Conservation (phyloP, 2,113 vertebrate species). For the Nannobrachium achirus region DNA sequence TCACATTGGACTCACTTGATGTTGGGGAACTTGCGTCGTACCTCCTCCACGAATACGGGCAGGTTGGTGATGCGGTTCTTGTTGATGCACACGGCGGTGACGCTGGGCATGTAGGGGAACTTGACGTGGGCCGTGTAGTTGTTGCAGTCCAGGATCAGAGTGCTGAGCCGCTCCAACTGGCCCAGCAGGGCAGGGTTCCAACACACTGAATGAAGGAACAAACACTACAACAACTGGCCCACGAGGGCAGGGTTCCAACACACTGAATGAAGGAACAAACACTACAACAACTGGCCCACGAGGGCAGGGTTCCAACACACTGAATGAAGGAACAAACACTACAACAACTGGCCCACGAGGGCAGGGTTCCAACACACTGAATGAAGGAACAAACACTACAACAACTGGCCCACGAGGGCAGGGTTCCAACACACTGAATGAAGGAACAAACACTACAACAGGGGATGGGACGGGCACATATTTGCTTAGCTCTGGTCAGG, state of each 20-base stretch:
- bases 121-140: slow-evolving; percentile 79
- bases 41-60: slow-evolving; percentile 78
- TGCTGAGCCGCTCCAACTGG: slow-evolving; percentile 75
- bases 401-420: too few species aligned
- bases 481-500: too few species aligned
- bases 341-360: too few species aligned
- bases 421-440: too few species aligned
- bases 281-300: slow-evolving; percentile 50
- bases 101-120: slow-evolving; percentile 79
- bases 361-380: neutral
- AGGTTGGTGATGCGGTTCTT: slow-evolving; percentile 82
- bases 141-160: slow-evolving; percentile 81
- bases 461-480: too few species aligned
- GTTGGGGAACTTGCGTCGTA: slow-evolving; percentile 75
- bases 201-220: slow-evolving; percentile 68
- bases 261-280: slow-evolving; percentile 66
- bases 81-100: slow-evolving; percentile 80
- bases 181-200: slow-evolving; percentile 79
- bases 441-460: too few species aligned
- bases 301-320: slow-evolving; percentile 59
- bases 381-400: too few species aligned
- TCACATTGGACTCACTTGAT: slow-evolving; percentile 66
- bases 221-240: slow-evolving; percentile 39
- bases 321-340: too few species aligned
- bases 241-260: slow-evolving; percentile 61